phyloP scores from a whole-genome alignment of 2,113 vertebrate species.

The Odontesthes bonariensis region DNA sequence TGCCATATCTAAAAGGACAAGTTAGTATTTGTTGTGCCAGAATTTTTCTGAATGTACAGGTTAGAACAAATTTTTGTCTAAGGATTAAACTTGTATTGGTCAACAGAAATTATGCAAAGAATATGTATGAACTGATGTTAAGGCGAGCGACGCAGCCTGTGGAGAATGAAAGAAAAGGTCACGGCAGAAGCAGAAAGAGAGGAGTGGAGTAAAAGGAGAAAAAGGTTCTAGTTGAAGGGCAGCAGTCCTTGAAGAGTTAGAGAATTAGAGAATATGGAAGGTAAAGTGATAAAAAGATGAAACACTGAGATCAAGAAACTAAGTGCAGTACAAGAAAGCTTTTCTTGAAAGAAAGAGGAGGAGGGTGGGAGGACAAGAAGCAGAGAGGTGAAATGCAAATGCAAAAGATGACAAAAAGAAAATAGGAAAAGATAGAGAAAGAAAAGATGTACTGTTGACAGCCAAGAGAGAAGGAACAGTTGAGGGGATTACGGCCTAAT shows the following conservation, averaged over 20 bases:
- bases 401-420: conserved; percentile 28
- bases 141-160: conserved; percentile 1
- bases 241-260: conserved; percentile 20
- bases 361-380: not conserved
- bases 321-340: conserved; percentile 9
- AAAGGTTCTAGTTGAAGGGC: conserved; percentile 3
- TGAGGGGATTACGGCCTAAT: too few species aligned
- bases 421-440: conserved; percentile 1
- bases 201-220: conserved; percentile 1
- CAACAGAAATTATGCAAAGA: not conserved
- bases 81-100: conserved; percentile 15
- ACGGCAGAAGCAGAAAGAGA: conserved; percentile 13
- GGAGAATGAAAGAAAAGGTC: conserved; percentile 25
- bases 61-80: conserved; percentile 15
- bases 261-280: not conserved
- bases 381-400: conserved; percentile 19
- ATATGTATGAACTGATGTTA: conserved; percentile 5
- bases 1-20: conserved; percentile 12
- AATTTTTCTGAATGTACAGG: not conserved
- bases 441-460: conserved; percentile 35
- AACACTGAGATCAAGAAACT: not conserved
- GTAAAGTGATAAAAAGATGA: conserved; percentile 12
- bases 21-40: conserved; percentile 1
- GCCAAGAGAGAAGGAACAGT: conserved; percentile 2
- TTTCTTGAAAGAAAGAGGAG: conserved; percentile 14